A percentile compares a stretch with the other conserved stretches of the same genome.
Conservation (phyloP, 1,140 invertebrate genomes). For the Brachionus angularis region DNA sequence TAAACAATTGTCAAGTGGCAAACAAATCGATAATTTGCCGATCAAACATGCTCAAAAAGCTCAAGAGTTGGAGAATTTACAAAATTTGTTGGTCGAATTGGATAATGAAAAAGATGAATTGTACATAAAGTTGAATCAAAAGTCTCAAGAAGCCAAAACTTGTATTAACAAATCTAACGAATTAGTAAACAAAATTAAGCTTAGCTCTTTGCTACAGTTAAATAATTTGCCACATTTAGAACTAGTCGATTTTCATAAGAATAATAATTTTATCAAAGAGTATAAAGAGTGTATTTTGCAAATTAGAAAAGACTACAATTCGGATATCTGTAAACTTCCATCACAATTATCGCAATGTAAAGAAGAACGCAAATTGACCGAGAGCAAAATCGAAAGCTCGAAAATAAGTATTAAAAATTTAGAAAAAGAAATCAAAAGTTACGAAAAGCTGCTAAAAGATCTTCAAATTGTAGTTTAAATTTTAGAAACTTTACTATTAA, state of each 20-base stretch:
- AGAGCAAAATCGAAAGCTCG: constrained; percentile 16
- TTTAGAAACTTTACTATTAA: neutral
- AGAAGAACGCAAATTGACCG: constrained; percentile 18
- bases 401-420: neutral
- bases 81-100: neutral
- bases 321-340: neutral
- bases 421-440: constrained; percentile 25
- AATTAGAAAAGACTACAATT: constrained; percentile 29
- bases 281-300: constrained; percentile 3
- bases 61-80: constrained; percentile 18
- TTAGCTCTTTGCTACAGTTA: neutral
- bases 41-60: neutral
- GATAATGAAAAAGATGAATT: constrained; percentile 41
- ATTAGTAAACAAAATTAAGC: constrained; percentile 21
- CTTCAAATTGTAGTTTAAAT: constrained; percentile 11
- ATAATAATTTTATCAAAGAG: constrained; percentile 16
- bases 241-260: constrained; percentile 31
- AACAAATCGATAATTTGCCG: constrained; percentile 23
- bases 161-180: constrained; percentile 32
- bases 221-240: neutral
- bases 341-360: neutral
- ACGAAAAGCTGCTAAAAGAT: constrained; percentile 1
- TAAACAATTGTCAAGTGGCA: constrained; percentile 12
- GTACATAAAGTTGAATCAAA: constrained; percentile 30
- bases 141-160: constrained; percentile 2